These are phyloP conservation scores for Aphaenogaster ashmeadi DNA, from an alignment of 1,140 invertebrate genomes.

Conservation along the genomic window DNA sequence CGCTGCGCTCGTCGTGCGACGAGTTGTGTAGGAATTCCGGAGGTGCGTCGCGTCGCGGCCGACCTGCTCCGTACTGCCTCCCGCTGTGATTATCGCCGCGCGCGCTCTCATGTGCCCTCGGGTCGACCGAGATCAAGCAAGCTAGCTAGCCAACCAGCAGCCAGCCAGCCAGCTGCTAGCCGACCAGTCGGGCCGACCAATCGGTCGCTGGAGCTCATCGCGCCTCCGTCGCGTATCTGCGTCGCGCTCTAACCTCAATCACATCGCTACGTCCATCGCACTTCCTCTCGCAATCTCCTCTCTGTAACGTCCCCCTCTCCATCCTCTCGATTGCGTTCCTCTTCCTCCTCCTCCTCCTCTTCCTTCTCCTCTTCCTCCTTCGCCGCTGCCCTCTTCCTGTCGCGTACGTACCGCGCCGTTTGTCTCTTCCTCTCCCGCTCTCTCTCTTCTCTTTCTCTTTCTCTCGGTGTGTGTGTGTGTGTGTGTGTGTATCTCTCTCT, in stretches of 20 bases:
- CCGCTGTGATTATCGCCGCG: constrained; percentile 38
- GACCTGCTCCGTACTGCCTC: background rate
- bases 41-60: background rate
- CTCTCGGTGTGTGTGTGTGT: too few relatives aligned
- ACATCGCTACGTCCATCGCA: background rate
- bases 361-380: background rate
- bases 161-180: background rate
- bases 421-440: constrained; percentile 43
- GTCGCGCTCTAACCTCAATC: constrained; percentile 45
- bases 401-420: constrained; percentile 30
- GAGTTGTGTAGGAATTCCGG: background rate
- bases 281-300: constrained; percentile 27
- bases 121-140: background rate
- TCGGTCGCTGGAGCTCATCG: background rate
- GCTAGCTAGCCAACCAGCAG: background rate
- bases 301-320: constrained; percentile 14
- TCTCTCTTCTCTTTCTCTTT: background rate
- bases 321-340: constrained; percentile 31
- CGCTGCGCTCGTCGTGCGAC: background rate
- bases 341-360: constrained; percentile 12
- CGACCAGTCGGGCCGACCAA: background rate
- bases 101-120: background rate
- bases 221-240: constrained; percentile 1
- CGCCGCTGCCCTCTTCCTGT: constrained; percentile 44
- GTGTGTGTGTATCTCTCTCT: background rate